Evolutionary conservation across 2,797 vertebrate species (phyloP), one percentile per base, ranked within the genome.

Genomic region (Loris lydekkerianus): DNA sequence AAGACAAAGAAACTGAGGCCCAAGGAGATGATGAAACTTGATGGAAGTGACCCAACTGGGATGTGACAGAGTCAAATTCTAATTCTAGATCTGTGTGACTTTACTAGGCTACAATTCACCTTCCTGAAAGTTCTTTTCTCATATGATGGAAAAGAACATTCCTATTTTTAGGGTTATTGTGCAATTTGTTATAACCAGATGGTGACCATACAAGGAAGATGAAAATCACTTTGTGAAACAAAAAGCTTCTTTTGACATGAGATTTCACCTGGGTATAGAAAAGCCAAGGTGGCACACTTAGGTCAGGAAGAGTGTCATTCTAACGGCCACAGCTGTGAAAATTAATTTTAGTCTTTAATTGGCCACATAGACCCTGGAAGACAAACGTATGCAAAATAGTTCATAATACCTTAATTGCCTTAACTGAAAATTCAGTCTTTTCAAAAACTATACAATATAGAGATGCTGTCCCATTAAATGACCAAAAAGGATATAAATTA

Each of bases 321-420:
- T 90, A 93, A 92, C 92, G 27, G 13, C 17, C 29, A 93, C 77
- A 93, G 86, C 10, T 89, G 8, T 40, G 58, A 95, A 90, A 93
- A 65, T 87, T 70, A 96, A 91, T 92, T 94, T 96, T 91, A 56
- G 63, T 18, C n/a, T 95, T 34, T 87, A 96, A 85, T 56, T 93
- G 13, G 63, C 53, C 49, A 89, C 9, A 29, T 80, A 43, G 65
- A 80, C 27, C 20, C 11, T 80, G 5, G 17, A 81, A 97, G 69
- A 67, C 15, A 87, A 91, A 89, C 34, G 10, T 53, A 40, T 96
- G 5, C 10, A 21, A 81, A 96, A 85, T 31, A 92, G 0, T 11
- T n/a, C 25, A 76, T 90, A 92, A 77, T 63, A 75, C 10, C 34
- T 91, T 89, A 89, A 82, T 78, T 86, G n/a, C 86, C 93, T 40